Base-by-base conservation (phyloP, 2,797 vertebrate genomes). In the Distichodus sexfasciatus region DNA sequence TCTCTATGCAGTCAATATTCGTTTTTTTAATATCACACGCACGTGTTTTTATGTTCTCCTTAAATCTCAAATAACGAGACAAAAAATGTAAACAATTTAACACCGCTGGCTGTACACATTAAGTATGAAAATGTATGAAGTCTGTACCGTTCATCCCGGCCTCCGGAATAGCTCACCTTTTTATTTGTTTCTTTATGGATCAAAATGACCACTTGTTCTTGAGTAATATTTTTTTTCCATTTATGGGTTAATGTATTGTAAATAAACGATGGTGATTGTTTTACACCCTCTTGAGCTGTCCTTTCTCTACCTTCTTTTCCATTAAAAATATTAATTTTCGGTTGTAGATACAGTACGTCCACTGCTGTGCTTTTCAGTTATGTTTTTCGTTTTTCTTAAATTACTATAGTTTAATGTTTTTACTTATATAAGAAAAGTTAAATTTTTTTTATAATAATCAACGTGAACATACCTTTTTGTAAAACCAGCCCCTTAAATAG, bases 221-320 rank as follows among this genome's bases (percentile, higher is more conserved):
- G 79, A 80, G 79, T 82, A 82, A 81, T 82, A 79, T 43, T 61
- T 72, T 72, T 43, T 85, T 90, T 91, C 90, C 83, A 87, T 87
- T 89, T 86, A 86, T 86, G 85, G 81, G 88, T 90, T 90, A 91
- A 90, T 90, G 88, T 91, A 88, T 89, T 92, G 89, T 91, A 91
- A 91, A 92, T 91, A 92, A 91, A 91, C 75, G 55, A 81, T 83
- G 85, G 84, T 85, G 83, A 87, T 85, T 90, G 88, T 89, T 88
- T 88, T 85, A 79, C 55, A 76, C 60, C 17, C 69, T 41, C 70
- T 77, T 65, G 53, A 28, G 72, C n/a, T 44, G 50, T 79, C 68
- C 74, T 44, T 47, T 9, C 44, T 66, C 31, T 47, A 9, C 50
- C 17, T 35, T 60, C 59, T 72, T 14, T 74, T 15, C 43, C 40